These are phyloP conservation scores for Torymus aiolomorphi DNA, from an alignment of 2,888 invertebrate genomes.

Conservation along the genomic window DNA sequence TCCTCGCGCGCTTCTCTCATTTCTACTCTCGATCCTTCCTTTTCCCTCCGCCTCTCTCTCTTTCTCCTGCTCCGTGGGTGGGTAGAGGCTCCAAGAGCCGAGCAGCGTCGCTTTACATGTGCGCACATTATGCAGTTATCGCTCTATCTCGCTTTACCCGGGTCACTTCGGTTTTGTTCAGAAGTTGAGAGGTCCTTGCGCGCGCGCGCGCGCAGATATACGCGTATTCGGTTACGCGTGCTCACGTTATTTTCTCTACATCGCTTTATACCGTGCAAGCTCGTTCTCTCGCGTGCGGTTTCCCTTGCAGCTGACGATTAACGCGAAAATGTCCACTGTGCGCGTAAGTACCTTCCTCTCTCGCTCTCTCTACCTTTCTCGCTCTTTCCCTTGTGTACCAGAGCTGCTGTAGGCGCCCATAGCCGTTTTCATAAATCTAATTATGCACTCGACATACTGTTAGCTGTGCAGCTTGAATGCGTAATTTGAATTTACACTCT, in stretches of 20 bases:
- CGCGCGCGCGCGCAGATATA: too few relatives aligned
- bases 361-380: too few relatives aligned
- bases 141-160: background rate
- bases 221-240: conserved; percentile 13
- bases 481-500: conserved; percentile 33
- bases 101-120: conserved; percentile 6
- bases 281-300: background rate
- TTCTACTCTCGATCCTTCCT: conserved; percentile 1
- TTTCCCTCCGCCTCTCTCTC: conserved; percentile 7
- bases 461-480: conserved; percentile 19
- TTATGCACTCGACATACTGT: conserved; percentile 7
- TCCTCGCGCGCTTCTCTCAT: background rate
- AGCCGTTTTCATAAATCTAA: conserved; percentile 43
- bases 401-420: background rate
- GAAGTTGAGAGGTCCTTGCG: conserved; percentile 37
- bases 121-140: conserved; percentile 35
- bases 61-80: background rate
- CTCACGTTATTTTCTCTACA: conserved; percentile 4
- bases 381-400: too few relatives aligned
- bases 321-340: conserved; percentile 21
- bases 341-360: too few relatives aligned
- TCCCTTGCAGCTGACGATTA: conserved; percentile 29
- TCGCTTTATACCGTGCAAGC: background rate
- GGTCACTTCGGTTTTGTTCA: conserved; percentile 30
- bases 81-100: background rate